Base-by-base conservation (phyloP, 2,797 vertebrate genomes). In the Scleropages formosus region DNA sequence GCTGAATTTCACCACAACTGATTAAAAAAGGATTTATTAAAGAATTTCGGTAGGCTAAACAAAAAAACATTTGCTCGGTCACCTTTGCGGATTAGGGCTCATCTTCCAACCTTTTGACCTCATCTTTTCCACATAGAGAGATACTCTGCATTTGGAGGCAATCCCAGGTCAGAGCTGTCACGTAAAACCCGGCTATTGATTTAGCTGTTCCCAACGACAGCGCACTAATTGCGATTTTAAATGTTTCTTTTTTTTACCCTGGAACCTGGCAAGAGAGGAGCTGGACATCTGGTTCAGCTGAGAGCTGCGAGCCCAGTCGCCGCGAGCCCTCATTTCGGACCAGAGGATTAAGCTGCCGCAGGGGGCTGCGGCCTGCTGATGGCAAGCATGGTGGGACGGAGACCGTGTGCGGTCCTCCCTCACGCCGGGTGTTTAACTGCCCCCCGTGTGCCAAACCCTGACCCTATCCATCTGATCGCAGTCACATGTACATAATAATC, bases 1-100 rank as follows among this genome's bases (percentile, higher is more conserved):
- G 51, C 68, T 53, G 67, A 70, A 53, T 12, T 27, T 27, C 68
- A 11, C 26, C 68, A 70, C 49, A 56, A 46, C 15, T 27, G 49
- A 70, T 47, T 39, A 6, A 39, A 39, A 39, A 39, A 39, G 31
- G 31, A 39, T 31, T n/a, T 39, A 39, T 39, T 39, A 39, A 39
- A 39, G 6, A 49, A 46, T 44, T 22, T 69, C 69, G 20, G 69
- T 20, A 8, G 46, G 47, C 22, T 13, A 20, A 53, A 22, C 11
- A 51, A 46, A 8, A n/a, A n/a, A 8, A 16, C 44, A 26, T 49
- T 49, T 4, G 22, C n/a, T n/a, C n/a, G n/a, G n/a, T n/a, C 31
- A 39, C 31, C 31, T 70, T 56, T 9, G 11, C 56, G 26, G 24
- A 70, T 15, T 53, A 44, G 12, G 46, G 9, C 20, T 12, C 20